phyloP scores from a whole-genome alignment of 2,888 invertebrate genomes.

The Nemoura dubitans region DNA sequence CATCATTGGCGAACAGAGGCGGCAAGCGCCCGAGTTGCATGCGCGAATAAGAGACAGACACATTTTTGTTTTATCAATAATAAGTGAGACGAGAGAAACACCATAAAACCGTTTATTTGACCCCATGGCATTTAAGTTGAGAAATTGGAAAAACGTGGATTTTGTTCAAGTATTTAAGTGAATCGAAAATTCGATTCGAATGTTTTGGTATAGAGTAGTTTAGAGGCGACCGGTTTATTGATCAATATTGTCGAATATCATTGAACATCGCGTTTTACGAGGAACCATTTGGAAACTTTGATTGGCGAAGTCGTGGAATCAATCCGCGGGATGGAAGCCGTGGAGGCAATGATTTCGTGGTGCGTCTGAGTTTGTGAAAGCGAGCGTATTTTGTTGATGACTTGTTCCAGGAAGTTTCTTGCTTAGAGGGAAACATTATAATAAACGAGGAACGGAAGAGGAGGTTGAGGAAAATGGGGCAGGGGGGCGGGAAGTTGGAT shows the following conservation, averaged over 20 bases:
- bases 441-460: conserved; percentile 45
- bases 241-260: neutral
- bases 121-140: neutral
- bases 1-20: conserved; percentile 34
- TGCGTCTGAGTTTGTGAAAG: conserved; percentile 24
- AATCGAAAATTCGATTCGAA: neutral
- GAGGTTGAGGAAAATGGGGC: conserved; percentile 48
- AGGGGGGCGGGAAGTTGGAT: conserved; percentile 45
- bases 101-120: conserved; percentile 19
- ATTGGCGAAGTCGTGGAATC: neutral
- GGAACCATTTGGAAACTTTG: neutral
- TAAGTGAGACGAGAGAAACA: neutral
- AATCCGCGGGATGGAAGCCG: neutral
- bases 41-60: neutral
- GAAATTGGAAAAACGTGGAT: conserved; percentile 3
- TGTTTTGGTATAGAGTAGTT: neutral
- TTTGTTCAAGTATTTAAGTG: conserved; percentile 13
- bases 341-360: neutral
- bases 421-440: conserved; percentile 43
- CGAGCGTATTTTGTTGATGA: conserved; percentile 39
- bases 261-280: neutral
- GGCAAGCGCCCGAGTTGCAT: neutral
- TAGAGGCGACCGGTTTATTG: neutral
- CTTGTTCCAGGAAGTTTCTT: conserved; percentile 42
- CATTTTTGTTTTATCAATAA: neutral